A percentile compares a stretch with the other conserved stretches of the same genome.
Conservation (phyloP, 2,888 invertebrate genomes). For the Tipula confusa region DNA sequence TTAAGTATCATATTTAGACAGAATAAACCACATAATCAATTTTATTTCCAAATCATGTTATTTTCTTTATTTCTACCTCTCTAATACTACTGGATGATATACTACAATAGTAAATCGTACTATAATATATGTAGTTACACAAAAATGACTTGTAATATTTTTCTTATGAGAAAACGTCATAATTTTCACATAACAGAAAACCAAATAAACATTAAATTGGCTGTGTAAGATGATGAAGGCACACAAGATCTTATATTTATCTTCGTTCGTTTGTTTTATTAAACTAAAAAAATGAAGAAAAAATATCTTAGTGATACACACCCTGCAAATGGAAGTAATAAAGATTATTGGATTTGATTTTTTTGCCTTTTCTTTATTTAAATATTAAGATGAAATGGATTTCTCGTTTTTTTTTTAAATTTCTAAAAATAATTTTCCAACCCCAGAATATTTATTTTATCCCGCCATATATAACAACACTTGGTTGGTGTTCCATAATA, state of each 20-base stretch:
- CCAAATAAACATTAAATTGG: background rate
- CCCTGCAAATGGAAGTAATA: background rate
- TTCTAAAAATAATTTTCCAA: background rate
- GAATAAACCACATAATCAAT: slow-evolving; percentile 3
- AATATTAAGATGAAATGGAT: background rate
- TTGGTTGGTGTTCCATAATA: no score
- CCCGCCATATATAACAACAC: background rate
- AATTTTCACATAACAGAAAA: background rate
- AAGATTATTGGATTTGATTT: background rate
- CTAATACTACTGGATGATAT: background rate
- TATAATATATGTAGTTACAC: background rate
- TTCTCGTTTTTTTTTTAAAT: no score
- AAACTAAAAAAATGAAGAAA: background rate
- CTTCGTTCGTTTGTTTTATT: background rate
- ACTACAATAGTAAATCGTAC: background rate
- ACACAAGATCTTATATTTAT: background rate
- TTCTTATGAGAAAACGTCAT: background rate
- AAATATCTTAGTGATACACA: background rate
- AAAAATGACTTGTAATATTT: background rate
- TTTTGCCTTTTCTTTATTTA: no score
- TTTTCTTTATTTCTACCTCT: background rate
- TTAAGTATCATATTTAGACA: background rate
- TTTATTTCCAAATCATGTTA: background rate
- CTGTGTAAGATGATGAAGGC: background rate
- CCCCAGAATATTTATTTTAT: background rate